phyloP scores from a whole-genome alignment of 2,113 vertebrate species.

The Toxotes chatareus region DNA sequence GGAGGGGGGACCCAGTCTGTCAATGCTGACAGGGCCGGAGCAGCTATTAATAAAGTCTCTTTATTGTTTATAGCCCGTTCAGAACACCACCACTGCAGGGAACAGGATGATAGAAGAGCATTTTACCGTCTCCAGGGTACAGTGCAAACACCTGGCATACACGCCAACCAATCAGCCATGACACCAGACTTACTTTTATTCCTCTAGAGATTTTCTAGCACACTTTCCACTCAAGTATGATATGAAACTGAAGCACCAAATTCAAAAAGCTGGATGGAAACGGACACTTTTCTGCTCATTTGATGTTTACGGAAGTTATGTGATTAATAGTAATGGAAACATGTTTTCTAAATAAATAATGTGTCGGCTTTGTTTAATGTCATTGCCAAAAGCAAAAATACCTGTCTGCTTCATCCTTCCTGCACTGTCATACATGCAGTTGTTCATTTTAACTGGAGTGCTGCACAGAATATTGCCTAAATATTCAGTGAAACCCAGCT shows the following conservation, averaged over 20 bases:
- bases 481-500: not conserved
- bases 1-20: constrained; percentile 50
- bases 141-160: constrained; percentile 41
- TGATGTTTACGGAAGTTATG: constrained; percentile 1
- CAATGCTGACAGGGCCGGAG: constrained; percentile 58
- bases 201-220: not conserved
- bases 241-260: not conserved
- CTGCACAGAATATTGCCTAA: not conserved
- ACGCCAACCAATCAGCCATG: not conserved
- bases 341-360: constrained; percentile 14
- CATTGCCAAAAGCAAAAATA: not conserved
- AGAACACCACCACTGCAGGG: constrained; percentile 59
- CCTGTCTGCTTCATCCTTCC: not conserved
- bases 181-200: constrained; percentile 8
- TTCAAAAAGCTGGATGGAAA: constrained; percentile 5
- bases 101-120: constrained; percentile 45
- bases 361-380: constrained; percentile 3
- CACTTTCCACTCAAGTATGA: not conserved
- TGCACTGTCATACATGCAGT: not conserved
- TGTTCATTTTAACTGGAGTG: not conserved
- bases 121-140: constrained; percentile 55
- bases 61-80: constrained; percentile 62
- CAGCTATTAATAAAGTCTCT: constrained; percentile 80
- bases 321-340: not conserved
- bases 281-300: not conserved